Percentiles rank a stretch among this genome's conserved stretches.
These are phyloP conservation scores for Nebria ingens DNA, from an alignment of 1,140 invertebrate species.

Conservation along the genomic window DNA sequence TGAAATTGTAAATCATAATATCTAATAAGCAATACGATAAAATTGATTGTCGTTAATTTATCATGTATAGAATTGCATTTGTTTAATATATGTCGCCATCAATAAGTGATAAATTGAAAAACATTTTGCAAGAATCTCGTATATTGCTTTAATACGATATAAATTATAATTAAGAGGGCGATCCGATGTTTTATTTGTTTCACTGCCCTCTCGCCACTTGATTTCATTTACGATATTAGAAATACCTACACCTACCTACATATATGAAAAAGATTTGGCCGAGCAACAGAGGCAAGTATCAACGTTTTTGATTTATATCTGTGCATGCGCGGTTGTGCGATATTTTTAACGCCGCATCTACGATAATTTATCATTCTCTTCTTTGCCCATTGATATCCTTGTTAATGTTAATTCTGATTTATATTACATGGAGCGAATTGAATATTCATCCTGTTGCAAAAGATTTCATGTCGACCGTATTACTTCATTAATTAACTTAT, in stretches of 20 bases:
- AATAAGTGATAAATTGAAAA: background rate
- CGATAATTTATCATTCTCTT: slow-evolving; percentile 5
- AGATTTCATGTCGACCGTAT: background rate
- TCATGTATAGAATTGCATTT: too few relatives aligned
- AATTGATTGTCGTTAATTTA: too few relatives aligned
- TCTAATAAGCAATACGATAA: too few relatives aligned
- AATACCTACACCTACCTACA: too few relatives aligned
- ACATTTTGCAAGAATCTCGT: background rate
- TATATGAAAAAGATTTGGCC: background rate
- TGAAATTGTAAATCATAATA: too few relatives aligned
- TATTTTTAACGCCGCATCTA: background rate
- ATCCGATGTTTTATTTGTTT: background rate
- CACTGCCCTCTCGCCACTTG: background rate
- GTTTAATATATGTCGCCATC: too few relatives aligned
- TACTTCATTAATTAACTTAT: slow-evolving; percentile 6
- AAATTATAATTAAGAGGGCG: background rate
- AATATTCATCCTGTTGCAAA: slow-evolving; percentile 6
- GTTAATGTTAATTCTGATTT: slow-evolving; percentile 8
- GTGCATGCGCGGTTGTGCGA: background rate
- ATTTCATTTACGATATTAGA: background rate
- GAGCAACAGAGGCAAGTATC: too few relatives aligned
- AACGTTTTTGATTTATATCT: background rate
- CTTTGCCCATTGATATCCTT: slow-evolving; percentile 4
- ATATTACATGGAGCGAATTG: slow-evolving; percentile 4
- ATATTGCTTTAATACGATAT: background rate